Conservation (phyloP, 2,797 vertebrate genomes). For the Garrulus glandarius region DNA sequence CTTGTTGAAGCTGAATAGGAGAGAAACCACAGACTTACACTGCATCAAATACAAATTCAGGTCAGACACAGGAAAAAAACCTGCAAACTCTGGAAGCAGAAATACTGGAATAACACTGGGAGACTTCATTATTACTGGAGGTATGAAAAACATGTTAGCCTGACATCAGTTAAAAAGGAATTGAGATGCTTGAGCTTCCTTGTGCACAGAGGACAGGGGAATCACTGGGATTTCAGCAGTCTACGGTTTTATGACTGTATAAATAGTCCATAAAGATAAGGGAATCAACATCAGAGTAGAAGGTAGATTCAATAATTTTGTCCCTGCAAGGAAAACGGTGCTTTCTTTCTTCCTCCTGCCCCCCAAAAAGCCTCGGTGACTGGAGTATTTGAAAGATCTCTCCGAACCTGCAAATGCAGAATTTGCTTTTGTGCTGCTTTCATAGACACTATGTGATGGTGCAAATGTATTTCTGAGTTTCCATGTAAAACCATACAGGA, state of each 20-base stretch:
- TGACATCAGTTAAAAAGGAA: background rate
- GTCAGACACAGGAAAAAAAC: background rate
- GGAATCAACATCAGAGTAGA: background rate
- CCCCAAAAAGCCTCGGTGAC: background rate
- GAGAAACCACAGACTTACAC: background rate
- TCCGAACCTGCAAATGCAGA: background rate
- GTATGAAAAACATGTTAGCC: background rate
- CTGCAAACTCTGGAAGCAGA: background rate
- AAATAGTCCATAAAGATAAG: background rate
- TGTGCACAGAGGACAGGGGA: background rate
- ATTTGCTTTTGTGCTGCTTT: slow-evolving; percentile 39
- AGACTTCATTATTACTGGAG: background rate
- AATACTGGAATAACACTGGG: background rate
- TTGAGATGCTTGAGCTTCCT: background rate
- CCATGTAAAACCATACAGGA: slow-evolving; percentile 38
- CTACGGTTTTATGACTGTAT: background rate
- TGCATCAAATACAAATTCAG: background rate
- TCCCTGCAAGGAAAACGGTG: background rate
- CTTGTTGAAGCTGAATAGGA: background rate
- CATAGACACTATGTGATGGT: background rate
- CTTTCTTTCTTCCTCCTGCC: background rate
- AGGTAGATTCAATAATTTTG: background rate
- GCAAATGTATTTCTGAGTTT: slow-evolving; percentile 53
- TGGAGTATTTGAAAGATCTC: background rate
- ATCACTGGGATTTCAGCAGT: background rate